Base-by-base conservation (phyloP, 2,113 vertebrate species). In the Salminus brasiliensis region DNA sequence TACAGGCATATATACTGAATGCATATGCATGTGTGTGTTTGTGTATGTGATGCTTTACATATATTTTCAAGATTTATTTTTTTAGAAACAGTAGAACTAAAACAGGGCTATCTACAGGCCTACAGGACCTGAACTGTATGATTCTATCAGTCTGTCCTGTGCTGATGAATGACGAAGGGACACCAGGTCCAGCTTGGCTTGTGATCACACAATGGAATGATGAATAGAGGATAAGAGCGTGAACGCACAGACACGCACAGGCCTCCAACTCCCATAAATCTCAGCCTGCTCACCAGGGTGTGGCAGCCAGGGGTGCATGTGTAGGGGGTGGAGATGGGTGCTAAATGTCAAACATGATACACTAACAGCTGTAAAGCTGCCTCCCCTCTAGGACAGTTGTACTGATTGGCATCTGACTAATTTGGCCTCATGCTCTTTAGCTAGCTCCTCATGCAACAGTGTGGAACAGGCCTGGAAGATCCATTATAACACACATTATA, bases 271-370 rank as follows among this genome's bases (percentile, higher is more conserved):
- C 29, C 72, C 69, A 85, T 87, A 88, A 88, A 87, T 87, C 73
- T 78, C 72, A 49, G 76, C 49, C 72, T 85, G 60, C 71, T 71
- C 74, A 41, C 43, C 32, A 52, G 69, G 76, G 55, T 59, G 66
- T 52, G 81, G 75, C 65, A 75, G 69, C 71, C 71, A 65, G 57
- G 66, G 52, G 49, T 34, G 67, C 13, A 23, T 36, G 76, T n/a
- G n/a, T n/a, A n/a, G n/a, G n/a, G n/a, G n/a, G n/a, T n/a, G n/a
- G n/a, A n/a, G 49, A 34, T n/a, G 52, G 55, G 71, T 62, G 47
- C 69, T 80, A 73, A 53, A 78, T 72, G 72, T 86, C 83, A 85
- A 88, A 85, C 76, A 78, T 82, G 84, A 87, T 87, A 84, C 81
- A 70, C 60, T 78, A 77, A 84, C 83, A 86, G 82, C 83, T 88